Evolutionary conservation across 2,797 vertebrate genomes (phyloP), one percentile per base, ranked within the genome.

Genomic region (Anableps anableps): DNA sequence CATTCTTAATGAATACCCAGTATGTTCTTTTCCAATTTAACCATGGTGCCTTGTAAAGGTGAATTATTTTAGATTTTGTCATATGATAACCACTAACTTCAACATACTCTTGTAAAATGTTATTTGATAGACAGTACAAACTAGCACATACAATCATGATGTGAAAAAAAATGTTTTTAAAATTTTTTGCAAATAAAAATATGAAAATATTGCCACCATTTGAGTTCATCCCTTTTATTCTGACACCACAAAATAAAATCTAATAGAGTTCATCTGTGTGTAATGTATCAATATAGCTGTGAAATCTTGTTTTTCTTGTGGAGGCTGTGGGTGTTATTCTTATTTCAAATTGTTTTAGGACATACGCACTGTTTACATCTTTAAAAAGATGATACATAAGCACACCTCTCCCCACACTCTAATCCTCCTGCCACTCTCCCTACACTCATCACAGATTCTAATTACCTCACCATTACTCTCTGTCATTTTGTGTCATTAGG

Each of bases 401-500:
- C 43, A 36, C 2, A 51, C 62, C 64, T 86, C 38, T 14, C 29
- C 58, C 41, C 45, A 53, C 43, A 1, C 76, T 75, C 31, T 73
- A 68, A 70, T 74, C 70, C 51, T 55, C 38, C 31, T 51, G 23
- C 73, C 26, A 36, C 36, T 75, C 13, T 50, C n/a, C 21, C 58
- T 50, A 70, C 70, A 76, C 74, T 72, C 75, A 75, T 62, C 79
- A 75, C 71, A 72, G 83, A 85, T 72, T 45, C 86, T 87, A 89
- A 91, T 91, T 38, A 83, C 83, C 85, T 81, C 1, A 81, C 85
- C 3, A 23, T 92, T 85, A 90, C 87, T 88, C 74, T 85, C 72
- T 86, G 83, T 91, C 89, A 91, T 92, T 92, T 91, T 77, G 51
- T 90, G 85, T 89, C 89, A 93, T 92, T 91, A 91, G 88, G 80